Evolutionary conservation across 2,888 invertebrate genomes (phyloP).

Genomic region (Hydroisotoma schaefferi): DNA sequence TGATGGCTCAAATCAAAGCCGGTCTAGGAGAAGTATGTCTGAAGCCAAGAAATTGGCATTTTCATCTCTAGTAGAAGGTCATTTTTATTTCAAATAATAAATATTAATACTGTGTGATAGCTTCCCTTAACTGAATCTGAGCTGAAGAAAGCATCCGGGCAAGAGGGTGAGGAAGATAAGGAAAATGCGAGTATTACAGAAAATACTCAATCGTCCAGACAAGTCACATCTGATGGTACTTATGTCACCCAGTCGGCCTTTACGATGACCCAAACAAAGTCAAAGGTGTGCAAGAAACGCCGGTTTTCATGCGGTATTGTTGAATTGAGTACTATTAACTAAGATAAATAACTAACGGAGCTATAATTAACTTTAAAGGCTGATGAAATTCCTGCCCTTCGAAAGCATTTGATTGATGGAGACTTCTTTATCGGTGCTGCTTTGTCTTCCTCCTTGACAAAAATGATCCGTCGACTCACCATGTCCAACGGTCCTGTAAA

Average conservation of each 20-base stretch:
- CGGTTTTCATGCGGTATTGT: neutral
- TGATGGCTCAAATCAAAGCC: conserved; percentile 71
- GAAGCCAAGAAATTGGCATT: neutral
- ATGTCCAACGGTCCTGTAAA: conserved; percentile 50
- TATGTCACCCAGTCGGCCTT: conserved; percentile 98
- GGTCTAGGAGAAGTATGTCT: conserved; percentile 65
- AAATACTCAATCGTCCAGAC: conserved; percentile 41
- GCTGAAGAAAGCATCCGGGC: conserved; percentile 68
- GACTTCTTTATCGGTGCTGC: conserved; percentile 95
- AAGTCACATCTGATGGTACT: conserved; percentile 97
- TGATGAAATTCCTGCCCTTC: conserved; percentile 72
- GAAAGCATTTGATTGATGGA: conserved; percentile 85
- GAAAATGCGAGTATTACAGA: conserved; percentile 33
- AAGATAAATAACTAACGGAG: neutral
- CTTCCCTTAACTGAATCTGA: conserved; percentile 63
- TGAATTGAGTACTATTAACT: conserved; percentile 8
- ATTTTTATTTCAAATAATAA: neutral
- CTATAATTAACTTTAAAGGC: conserved; percentile 14
- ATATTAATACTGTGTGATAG: conserved; percentile 49
- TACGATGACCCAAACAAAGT: conserved; percentile 58
- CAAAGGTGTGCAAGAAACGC: conserved; percentile 34
- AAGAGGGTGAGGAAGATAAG: conserved; percentile 59
- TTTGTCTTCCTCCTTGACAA: conserved; percentile 83
- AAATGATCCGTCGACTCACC: conserved; percentile 71
- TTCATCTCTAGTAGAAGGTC: conserved; percentile 49